phyloP scores from a whole-genome alignment of 1,140 invertebrate species.

The Leptinotarsa lineolata region DNA sequence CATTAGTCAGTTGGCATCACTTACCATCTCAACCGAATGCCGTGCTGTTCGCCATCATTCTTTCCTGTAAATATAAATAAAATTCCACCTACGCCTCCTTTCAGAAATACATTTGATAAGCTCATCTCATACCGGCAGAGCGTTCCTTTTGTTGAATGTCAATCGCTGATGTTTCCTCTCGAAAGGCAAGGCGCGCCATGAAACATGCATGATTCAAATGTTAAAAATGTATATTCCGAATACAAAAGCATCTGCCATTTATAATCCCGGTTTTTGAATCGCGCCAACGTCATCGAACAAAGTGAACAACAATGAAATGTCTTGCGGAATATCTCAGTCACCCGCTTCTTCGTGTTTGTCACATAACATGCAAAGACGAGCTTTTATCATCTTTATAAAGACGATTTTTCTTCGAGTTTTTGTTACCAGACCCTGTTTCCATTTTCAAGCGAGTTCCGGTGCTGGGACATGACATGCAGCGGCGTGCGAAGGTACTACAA shows the following conservation, averaged over 20 bases:
- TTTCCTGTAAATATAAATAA: too few species aligned
- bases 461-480: slow-evolving; percentile 1
- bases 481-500: neutral
- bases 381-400: slow-evolving; percentile 56
- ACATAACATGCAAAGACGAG: slow-evolving; percentile 55
- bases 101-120: slow-evolving; percentile 9
- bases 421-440: slow-evolving; percentile 50
- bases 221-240: slow-evolving; percentile 51
- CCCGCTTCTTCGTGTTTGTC: slow-evolving; percentile 51
- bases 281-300: slow-evolving; percentile 49
- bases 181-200: slow-evolving; percentile 1
- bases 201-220: slow-evolving; percentile 51
- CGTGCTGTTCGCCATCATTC: too few species aligned
- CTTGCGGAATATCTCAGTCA: slow-evolving; percentile 54
- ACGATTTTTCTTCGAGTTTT: slow-evolving; percentile 55
- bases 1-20: too few species aligned
- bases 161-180: slow-evolving; percentile 8
- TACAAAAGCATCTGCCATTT: slow-evolving; percentile 52
- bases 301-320: slow-evolving; percentile 54
- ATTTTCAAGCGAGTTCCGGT: slow-evolving; percentile 38
- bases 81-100: too few species aligned
- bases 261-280: slow-evolving; percentile 49
- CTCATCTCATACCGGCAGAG: slow-evolving; percentile 7
- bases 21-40: too few species aligned
- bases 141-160: slow-evolving; percentile 9